Percentiles rank a stretch among this genome's conserved stretches.
phyloP scores from a whole-genome alignment of 2,888 invertebrate genomes.

The Heliconius charithonia region DNA sequence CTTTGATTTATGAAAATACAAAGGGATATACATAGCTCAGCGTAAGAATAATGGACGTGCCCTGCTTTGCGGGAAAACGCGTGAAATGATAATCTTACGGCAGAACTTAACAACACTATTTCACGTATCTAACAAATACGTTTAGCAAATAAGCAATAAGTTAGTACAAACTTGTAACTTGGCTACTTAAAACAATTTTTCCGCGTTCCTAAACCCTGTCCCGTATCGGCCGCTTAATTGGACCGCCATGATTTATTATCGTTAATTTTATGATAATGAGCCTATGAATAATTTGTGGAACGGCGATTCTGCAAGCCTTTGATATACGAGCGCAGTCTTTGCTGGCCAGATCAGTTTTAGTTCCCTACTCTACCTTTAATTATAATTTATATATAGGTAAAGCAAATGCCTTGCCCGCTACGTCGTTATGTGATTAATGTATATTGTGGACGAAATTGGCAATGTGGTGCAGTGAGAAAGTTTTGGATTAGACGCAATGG shows the following conservation, averaged over 20 bases:
- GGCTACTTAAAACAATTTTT: conserved; percentile 59
- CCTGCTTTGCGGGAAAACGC: too few relatives aligned
- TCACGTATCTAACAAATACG: too few relatives aligned
- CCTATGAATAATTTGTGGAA: conserved; percentile 73
- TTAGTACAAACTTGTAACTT: conserved; percentile 44
- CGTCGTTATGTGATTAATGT: conserved; percentile 19
- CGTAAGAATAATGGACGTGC: too few relatives aligned
- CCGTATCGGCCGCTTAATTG: conserved; percentile 67
- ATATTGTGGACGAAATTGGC: conserved; percentile 3
- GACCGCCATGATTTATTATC: conserved; percentile 77
- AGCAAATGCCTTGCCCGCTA: conserved; percentile 6
- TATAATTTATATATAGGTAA: conserved; percentile 23
- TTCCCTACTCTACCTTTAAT: conserved; percentile 28
- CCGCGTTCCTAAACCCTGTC: conserved; percentile 66
- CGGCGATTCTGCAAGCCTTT: conserved; percentile 49
- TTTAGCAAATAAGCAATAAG: conserved; percentile 9
- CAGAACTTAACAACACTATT: too few relatives aligned
- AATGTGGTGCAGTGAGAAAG: not conserved
- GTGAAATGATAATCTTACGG: too few relatives aligned
- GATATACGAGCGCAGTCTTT: conserved; percentile 44
- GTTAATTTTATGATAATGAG: conserved; percentile 82
- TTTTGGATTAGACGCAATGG: not conserved
- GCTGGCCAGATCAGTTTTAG: conserved; percentile 23
- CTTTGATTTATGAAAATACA: not conserved
- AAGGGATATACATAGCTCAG: too few relatives aligned